Evolutionary conservation across 2,113 vertebrate genomes (phyloP).

Genomic region (Hoplias malabaricus): DNA sequence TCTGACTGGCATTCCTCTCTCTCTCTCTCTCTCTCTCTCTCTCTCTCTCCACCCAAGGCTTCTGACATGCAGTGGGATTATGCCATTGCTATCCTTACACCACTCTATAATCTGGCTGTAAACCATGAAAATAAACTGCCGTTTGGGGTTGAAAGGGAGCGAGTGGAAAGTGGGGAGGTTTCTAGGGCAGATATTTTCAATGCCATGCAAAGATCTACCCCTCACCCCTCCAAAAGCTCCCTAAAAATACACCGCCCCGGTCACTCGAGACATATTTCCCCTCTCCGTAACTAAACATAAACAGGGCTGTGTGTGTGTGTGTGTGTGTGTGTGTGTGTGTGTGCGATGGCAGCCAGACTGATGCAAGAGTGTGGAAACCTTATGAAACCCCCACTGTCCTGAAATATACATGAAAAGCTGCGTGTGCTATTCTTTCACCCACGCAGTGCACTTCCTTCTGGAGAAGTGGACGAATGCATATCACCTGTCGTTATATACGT

Average conservation of each 20-base stretch:
- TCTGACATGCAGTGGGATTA: not conserved
- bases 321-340: not conserved
- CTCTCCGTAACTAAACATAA: constrained; percentile 34
- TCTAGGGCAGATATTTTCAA: constrained; percentile 4
- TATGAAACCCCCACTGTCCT: constrained; percentile 10
- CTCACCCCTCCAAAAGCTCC: not conserved
- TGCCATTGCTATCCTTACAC: not conserved
- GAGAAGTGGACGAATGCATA: not conserved
- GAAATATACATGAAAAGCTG: constrained; percentile 39
- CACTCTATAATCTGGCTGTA: constrained; percentile 12
- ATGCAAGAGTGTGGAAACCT: constrained; percentile 39
- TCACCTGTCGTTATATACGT: constrained; percentile 11
- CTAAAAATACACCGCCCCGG: constrained; percentile 23
- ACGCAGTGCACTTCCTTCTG: not conserved
- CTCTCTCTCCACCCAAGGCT: not conserved
- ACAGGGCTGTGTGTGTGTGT: not conserved
- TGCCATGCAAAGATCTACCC: not conserved
- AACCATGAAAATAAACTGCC: not conserved
- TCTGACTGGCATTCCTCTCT: too few relatives aligned
- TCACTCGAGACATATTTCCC: constrained; percentile 12
- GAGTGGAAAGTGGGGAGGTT: not conserved
- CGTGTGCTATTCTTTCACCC: not conserved
- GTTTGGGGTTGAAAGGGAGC: not conserved
- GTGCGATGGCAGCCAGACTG: constrained; percentile 10
- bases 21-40: not conserved